phyloP scores from a whole-genome alignment of 2,888 invertebrate species.

The Lumbricus terrestris region DNA sequence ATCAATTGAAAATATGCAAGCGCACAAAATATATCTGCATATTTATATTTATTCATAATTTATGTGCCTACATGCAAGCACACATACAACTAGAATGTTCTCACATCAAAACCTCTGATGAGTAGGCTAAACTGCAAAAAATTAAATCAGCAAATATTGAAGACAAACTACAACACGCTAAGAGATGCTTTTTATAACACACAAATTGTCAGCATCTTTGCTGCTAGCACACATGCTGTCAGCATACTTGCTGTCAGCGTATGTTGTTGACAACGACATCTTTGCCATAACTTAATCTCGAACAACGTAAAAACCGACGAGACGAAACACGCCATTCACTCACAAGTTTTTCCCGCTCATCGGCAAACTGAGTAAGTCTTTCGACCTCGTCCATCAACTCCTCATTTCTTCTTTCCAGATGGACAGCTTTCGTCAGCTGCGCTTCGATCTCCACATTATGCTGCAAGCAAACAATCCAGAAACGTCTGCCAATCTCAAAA shows the following conservation, averaged over 20 bases:
- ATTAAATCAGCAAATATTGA: conserved; percentile 4
- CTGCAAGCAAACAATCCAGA: neutral
- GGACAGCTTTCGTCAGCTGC: neutral
- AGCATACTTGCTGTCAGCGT: neutral
- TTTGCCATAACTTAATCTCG: neutral
- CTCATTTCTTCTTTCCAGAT: neutral
- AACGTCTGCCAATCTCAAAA: neutral
- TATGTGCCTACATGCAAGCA: neutral
- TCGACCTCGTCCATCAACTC: conserved; percentile 8
- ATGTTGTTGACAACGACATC: neutral
- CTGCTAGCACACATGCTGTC: neutral
- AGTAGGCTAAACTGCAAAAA: neutral
- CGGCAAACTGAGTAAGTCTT: conserved; percentile 4
- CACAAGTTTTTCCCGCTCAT: conserved; percentile 5
- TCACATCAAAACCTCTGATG: conserved; percentile 14
- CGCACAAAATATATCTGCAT: neutral
- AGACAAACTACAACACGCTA: neutral
- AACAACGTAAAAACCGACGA: neutral
- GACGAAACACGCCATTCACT: neutral
- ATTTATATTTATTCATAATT: neutral
- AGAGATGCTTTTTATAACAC: neutral
- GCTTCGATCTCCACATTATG: neutral
- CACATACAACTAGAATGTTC: neutral
- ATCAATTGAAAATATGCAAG: too few relatives aligned
- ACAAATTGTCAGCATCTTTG: neutral